These are phyloP conservation scores for Amphipoea oculea DNA, from an alignment of 2,888 invertebrate species.

Conservation along the genomic window DNA sequence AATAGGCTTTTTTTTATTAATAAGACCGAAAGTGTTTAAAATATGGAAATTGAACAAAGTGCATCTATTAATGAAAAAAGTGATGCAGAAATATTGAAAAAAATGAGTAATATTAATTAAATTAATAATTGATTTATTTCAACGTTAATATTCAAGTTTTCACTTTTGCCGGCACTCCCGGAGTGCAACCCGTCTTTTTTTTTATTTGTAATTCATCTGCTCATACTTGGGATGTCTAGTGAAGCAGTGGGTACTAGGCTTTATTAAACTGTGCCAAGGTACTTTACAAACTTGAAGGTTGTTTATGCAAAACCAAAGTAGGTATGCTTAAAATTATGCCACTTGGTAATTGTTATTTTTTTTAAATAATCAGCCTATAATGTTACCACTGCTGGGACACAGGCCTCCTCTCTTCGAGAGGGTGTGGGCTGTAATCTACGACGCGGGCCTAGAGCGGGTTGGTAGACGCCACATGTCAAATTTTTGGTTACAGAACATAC, in stretches of 20 bases:
- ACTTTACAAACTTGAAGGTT: neutral
- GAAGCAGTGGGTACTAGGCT: constrained; percentile 5
- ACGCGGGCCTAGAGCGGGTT: neutral
- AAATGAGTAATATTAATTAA: too few relatives aligned
- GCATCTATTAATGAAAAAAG: too few relatives aligned
- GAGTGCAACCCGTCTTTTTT: too few relatives aligned
- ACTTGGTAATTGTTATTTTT: neutral
- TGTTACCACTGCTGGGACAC: neutral
- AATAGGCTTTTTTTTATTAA: too few relatives aligned
- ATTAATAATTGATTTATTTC: too few relatives aligned
- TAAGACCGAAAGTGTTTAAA: too few relatives aligned
- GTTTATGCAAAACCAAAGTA: neutral
- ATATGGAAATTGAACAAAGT: too few relatives aligned
- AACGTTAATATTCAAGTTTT: too few relatives aligned
- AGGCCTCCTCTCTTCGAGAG: neutral
- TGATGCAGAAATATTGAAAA: too few relatives aligned
- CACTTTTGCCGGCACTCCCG: too few relatives aligned
- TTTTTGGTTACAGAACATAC: neutral
- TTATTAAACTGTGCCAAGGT: constrained; percentile 47
- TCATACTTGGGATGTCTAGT: constrained; percentile 21
- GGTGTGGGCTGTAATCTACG: neutral
- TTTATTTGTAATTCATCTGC: constrained; percentile 46
- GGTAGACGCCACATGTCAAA: neutral
- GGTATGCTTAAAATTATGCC: neutral
- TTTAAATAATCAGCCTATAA: too few relatives aligned